Percentiles rank a stretch among this genome's conserved stretches.
These are phyloP conservation scores for Lasiurus borealis DNA, from an alignment of 2,113 vertebrate species.

Conservation along the genomic window DNA sequence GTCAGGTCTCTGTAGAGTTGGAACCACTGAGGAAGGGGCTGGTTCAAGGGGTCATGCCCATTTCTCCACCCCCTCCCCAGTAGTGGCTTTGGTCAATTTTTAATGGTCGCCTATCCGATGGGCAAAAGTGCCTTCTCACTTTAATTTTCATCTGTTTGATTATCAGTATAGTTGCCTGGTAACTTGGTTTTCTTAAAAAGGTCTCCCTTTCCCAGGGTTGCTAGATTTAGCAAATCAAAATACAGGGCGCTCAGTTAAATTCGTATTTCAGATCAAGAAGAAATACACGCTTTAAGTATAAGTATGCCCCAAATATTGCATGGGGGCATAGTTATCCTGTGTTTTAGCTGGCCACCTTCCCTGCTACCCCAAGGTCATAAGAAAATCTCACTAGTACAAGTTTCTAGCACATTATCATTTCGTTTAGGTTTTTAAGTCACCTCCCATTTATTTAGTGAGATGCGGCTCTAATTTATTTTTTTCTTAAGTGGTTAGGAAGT, in stretches of 20 bases:
- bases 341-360: background rate
- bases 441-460: constrained; percentile 6
- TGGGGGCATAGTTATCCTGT: background rate
- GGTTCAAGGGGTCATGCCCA: background rate
- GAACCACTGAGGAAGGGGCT: background rate
- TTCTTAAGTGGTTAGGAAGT: background rate
- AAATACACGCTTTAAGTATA: background rate
- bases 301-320: background rate
- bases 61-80: background rate
- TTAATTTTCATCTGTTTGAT: constrained; percentile 21
- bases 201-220: background rate
- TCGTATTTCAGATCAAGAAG: background rate
- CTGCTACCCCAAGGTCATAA: background rate
- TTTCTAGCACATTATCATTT: background rate
- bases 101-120: background rate
- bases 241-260: background rate
- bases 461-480: background rate
- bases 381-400: background rate
- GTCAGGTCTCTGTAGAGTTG: background rate
- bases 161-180: background rate
- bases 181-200: constrained; percentile 8
- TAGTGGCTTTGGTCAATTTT: background rate
- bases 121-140: background rate
- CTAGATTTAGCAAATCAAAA: constrained; percentile 8
- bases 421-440: constrained; percentile 5